phyloP scores from a whole-genome alignment of 2,888 invertebrate genomes.

The Melanophora roralis region DNA sequence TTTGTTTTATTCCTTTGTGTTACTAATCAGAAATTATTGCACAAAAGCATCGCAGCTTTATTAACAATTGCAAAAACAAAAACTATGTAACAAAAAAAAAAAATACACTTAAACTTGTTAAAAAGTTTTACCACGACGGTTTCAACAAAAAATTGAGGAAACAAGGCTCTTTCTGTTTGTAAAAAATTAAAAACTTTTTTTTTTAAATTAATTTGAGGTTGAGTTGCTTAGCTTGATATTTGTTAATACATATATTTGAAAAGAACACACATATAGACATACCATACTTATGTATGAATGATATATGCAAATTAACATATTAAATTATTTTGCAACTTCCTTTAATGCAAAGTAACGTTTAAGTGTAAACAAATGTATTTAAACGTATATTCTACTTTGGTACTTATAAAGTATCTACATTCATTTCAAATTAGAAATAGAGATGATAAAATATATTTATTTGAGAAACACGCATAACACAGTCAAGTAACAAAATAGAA shows the following conservation, averaged over 20 bases:
- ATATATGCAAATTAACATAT: neutral
- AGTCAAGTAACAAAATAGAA: neutral
- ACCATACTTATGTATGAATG: no score
- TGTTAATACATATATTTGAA: conserved; percentile 20
- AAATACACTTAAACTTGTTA: neutral
- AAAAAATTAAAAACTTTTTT: neutral
- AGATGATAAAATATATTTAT: neutral
- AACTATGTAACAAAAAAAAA: conserved; percentile 8
- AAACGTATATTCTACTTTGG: no score
- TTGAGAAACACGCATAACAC: neutral
- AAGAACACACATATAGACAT: neutral
- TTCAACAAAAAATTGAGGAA: neutral
- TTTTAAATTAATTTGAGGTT: conserved; percentile 13
- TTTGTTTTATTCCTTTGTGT: conserved; percentile 31
- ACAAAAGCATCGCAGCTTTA: conserved; percentile 25
- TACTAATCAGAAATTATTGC: conserved; percentile 53
- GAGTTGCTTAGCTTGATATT: conserved; percentile 43
- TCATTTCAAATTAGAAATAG: no score
- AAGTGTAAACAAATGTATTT: no score
- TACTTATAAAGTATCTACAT: no score
- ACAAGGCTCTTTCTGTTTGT: neutral
- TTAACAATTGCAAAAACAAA: conserved; percentile 42
- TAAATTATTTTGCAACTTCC: no score
- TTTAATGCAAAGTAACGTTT: no score
- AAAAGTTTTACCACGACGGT: neutral